Evolutionary conservation across 2,888 invertebrate species (phyloP), one percentile per base, ranked within the genome.

Genomic region (Cerastis rubricosa): DNA sequence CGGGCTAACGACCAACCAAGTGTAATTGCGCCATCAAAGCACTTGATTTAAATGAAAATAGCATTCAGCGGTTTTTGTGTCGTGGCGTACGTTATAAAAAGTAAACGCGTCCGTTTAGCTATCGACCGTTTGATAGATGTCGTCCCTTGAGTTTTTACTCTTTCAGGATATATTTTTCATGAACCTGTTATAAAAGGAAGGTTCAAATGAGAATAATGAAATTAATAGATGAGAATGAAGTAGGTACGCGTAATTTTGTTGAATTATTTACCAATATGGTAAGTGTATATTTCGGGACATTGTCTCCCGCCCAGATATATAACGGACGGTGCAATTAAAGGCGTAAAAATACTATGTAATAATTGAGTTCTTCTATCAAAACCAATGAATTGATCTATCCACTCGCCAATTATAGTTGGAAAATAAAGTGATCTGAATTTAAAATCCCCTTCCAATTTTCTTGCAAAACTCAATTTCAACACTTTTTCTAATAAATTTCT

Each of bases 151-250:
- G 73, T 57, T 65, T 80, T 29, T 14, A 35, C 17, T 64, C 40
- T 43, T n/a, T 80, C 2, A n/a, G 49, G 35, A 49, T 1, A 72
- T 43, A 72, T 80, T 72, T 80, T 64, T 80, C 40, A 64, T n/a
- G 47, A 69, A 63, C 1, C 35, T 69, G 22, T 54, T 51, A 61
- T 25, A 63, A 25, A 63, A 6, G 12, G 8, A 14, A 22, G 7
- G n/a, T 17, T 40, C 11, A 40, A 69, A 35, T 45, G 17, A 45
- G 22, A n/a, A 45, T 29, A 40, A 54, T 35, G 25, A 57, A 35
- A 25, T 57, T 9, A 14, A 74, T 7, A 25, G 4, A 59, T 40
- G 22, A 17, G 17, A 17, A 29, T 45, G 0, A 12, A 11, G 2
- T 4, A 43, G 22, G 17, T 12, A 29, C 29, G 8, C 12, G 6